Evolutionary conservation across 2,113 vertebrate genomes (phyloP).

Genomic region (Chunga burmeisteri): DNA sequence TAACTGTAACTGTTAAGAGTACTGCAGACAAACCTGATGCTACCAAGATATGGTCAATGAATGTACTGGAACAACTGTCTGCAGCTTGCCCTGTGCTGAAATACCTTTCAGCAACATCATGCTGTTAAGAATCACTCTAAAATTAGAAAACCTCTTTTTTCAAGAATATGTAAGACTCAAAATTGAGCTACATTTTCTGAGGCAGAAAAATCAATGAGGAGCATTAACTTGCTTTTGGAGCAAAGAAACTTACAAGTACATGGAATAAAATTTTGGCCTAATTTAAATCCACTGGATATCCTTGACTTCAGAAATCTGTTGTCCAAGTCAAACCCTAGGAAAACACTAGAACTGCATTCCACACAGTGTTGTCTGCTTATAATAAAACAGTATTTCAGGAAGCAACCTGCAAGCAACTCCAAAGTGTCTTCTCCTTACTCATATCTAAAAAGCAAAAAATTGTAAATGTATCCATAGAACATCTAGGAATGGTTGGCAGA

Average conservation of each 20-base stretch:
- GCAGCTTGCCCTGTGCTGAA: not conserved
- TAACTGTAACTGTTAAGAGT: not conserved
- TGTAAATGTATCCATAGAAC: not conserved
- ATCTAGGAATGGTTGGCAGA: not conserved
- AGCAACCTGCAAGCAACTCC: not conserved
- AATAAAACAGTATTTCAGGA: not conserved
- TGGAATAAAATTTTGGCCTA: not conserved
- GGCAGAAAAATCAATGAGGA: not conserved
- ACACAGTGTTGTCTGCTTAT: not conserved
- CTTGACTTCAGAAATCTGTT: not conserved
- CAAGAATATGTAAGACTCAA: not conserved
- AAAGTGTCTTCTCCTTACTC: not conserved
- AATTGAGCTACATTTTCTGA: not conserved
- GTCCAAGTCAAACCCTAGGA: not conserved
- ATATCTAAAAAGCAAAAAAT: not conserved
- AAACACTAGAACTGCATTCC: not conserved
- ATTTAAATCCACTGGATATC: not conserved
- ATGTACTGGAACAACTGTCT: not conserved
- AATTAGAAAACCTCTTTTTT: not conserved
- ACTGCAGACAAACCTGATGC: not conserved
- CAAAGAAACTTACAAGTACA: not conserved
- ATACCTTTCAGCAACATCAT: not conserved
- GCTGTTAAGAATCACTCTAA: not conserved
- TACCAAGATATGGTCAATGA: not conserved
- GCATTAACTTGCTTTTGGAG: not conserved